Conservation (phyloP, 1,140 invertebrate species). For the Pristionchus pacificus region DNA sequence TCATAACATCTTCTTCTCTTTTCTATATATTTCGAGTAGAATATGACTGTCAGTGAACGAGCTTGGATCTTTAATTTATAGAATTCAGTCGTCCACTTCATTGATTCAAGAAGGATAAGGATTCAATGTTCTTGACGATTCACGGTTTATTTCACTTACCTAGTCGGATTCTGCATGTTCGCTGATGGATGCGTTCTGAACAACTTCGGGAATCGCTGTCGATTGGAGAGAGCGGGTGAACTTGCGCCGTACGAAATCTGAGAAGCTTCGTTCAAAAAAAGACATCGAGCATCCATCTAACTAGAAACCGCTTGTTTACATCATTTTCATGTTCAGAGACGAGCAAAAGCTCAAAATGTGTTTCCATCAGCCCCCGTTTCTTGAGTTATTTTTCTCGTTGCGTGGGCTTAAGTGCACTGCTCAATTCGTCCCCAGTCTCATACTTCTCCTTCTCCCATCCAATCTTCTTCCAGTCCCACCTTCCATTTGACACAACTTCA, state of each 20-base stretch:
- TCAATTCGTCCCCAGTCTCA: constrained; percentile 9
- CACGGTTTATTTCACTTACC: too few relatives aligned
- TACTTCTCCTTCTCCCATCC: too few relatives aligned
- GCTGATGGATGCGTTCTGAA: constrained; percentile 98
- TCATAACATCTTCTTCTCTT: background rate
- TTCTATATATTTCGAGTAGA: background rate
- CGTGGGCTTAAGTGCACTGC: constrained; percentile 13
- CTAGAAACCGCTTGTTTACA: background rate
- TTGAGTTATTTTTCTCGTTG: constrained; percentile 4
- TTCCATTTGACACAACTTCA: too few relatives aligned
- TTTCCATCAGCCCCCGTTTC: background rate
- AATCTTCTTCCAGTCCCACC: too few relatives aligned
- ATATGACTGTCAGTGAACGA: too few relatives aligned
- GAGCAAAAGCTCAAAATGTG: background rate
- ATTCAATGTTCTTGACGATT: too few relatives aligned
- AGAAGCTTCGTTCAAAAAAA: too few relatives aligned
- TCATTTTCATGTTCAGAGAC: constrained; percentile 1
- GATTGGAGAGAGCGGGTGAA: constrained; percentile 93
- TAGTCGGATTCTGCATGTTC: constrained; percentile 95
- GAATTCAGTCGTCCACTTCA: too few relatives aligned
- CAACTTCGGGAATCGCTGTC: constrained; percentile 90
- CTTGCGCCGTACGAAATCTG: constrained; percentile 96
- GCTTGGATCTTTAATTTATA: too few relatives aligned
- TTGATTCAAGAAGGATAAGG: too few relatives aligned
- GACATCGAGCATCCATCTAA: background rate